These are phyloP conservation scores for Mastomys coucha DNA, from an alignment of 2,113 vertebrate genomes.

Conservation along the genomic window DNA sequence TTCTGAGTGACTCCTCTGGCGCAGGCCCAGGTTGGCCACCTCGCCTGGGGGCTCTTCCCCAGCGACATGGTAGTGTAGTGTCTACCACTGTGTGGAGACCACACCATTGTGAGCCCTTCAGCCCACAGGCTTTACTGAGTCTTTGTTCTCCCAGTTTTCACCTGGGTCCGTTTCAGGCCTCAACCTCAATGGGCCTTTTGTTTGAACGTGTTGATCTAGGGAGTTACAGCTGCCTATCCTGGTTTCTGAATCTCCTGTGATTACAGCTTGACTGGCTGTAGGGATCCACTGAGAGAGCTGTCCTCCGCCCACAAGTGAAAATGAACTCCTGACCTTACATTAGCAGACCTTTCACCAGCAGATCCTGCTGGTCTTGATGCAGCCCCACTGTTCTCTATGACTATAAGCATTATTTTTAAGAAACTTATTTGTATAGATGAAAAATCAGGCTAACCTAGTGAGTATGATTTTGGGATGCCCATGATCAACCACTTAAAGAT, in stretches of 20 bases:
- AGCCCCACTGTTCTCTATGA: slow-evolving; percentile 37
- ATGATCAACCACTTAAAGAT: slow-evolving; percentile 76
- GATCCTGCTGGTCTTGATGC: not conserved
- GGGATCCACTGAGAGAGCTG: not conserved
- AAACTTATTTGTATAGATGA: slow-evolving; percentile 74
- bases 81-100: not conserved
- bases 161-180: not conserved
- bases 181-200: not conserved
- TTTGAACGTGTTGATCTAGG: not conserved
- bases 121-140: not conserved
- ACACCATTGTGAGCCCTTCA: not conserved
- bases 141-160: not conserved
- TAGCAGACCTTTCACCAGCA: not conserved
- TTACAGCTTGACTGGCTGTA: not conserved
- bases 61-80: not conserved
- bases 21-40: not conserved
- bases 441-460: slow-evolving; percentile 77
- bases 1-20: not conserved
- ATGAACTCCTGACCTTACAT: not conserved
- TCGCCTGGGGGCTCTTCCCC: not conserved
- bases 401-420: slow-evolving; percentile 60
- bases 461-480: slow-evolving; percentile 66
- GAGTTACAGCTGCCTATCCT: not conserved
- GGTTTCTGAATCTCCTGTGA: not conserved
- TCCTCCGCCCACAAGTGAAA: not conserved